These are phyloP conservation scores for Gryllus longicercus DNA, from an alignment of 2,888 invertebrate species.

Conservation along the genomic window DNA sequence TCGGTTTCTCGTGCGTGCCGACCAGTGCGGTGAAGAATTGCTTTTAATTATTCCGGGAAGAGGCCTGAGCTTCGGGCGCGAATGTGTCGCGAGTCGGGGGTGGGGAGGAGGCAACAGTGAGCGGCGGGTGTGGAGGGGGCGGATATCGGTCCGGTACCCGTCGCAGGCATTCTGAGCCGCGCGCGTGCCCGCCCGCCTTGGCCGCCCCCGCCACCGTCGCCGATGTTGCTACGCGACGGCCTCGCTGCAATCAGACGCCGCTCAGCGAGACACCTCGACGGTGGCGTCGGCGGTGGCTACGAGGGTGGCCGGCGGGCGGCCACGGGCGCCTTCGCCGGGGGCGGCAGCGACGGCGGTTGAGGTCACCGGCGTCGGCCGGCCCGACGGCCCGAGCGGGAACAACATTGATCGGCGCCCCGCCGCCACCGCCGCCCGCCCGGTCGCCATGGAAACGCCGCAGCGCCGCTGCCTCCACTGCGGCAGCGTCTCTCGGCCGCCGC, in stretches of 20 bases:
- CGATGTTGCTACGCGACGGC: no score
- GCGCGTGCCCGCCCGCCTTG: no score
- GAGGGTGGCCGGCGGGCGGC: not conserved
- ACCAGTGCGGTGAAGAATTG: not conserved
- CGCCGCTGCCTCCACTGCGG: conserved; percentile 19
- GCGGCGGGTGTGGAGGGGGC: not conserved
- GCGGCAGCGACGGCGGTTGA: conserved; percentile 17
- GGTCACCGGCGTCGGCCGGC: not conserved
- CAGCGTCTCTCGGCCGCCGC: conserved; percentile 8
- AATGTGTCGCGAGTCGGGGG: no score
- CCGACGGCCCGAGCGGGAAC: conserved; percentile 17
- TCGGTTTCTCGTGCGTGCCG: not conserved
- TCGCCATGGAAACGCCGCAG: conserved; percentile 19
- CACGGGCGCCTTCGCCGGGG: not conserved
- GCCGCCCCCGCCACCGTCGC: no score
- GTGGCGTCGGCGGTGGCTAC: not conserved
- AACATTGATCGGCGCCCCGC: conserved; percentile 19
- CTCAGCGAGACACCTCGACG: not conserved
- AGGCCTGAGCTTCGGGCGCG: no score
- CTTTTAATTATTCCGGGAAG: not conserved
- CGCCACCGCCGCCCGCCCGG: conserved; percentile 12
- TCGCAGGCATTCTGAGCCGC: no score
- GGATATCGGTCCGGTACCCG: not conserved
- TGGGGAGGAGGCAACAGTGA: no score
- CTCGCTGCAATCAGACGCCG: not conserved